A percentile compares a stretch with the other conserved stretches of the same genome.
phyloP scores from a whole-genome alignment of 2,113 vertebrate species.

The Camelus bactrianus region DNA sequence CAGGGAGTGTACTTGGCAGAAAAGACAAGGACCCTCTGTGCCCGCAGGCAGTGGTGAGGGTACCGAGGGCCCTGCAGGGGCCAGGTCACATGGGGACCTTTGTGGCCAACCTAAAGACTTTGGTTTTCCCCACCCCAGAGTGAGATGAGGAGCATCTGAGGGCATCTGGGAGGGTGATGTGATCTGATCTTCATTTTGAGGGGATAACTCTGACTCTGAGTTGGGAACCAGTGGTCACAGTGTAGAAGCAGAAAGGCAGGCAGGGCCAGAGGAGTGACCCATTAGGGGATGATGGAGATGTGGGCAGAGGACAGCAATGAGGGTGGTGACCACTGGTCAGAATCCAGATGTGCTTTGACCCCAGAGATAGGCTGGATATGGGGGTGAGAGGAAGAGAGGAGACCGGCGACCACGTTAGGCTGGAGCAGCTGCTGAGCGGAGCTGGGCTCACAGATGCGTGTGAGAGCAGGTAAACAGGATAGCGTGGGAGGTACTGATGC shows the following conservation, averaged over 20 bases:
- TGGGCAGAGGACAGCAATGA: no score
- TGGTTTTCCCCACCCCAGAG: neutral
- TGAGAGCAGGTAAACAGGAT: accelerated
- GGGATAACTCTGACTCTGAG: neutral
- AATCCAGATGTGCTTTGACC: neutral
- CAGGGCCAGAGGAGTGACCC: neutral
- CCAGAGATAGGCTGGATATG: accelerated
- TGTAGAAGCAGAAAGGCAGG: neutral
- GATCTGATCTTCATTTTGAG: no score
- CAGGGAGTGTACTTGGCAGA: no score
- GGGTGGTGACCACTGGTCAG: accelerated
- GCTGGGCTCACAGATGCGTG: neutral
- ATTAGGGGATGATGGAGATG: accelerated
- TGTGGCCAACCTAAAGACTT: accelerated
- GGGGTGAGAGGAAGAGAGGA: neutral
- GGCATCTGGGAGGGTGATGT: accelerated
- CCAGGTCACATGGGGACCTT: accelerated
- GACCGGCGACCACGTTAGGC: accelerated
- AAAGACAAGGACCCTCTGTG: neutral
- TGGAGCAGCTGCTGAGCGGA: no score
- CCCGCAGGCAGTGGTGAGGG: accelerated
- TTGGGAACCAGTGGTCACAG: no score
- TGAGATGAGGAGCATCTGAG: accelerated
- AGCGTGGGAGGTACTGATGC: accelerated
- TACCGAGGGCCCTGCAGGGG: accelerated